phyloP scores from a whole-genome alignment of 2,797 vertebrate genomes.

The Clamator glandarius region DNA sequence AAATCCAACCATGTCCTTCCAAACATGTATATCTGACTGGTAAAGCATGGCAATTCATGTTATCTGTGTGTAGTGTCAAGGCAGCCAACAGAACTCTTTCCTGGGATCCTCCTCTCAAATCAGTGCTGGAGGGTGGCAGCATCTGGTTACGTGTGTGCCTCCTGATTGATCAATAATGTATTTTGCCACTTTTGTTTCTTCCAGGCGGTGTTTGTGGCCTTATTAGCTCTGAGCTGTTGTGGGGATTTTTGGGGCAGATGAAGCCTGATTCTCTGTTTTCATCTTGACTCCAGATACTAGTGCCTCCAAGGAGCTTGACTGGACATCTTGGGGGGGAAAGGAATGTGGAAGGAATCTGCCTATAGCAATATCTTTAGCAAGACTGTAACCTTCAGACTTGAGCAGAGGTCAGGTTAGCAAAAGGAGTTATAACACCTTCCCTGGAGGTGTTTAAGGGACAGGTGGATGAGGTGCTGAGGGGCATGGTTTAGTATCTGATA shows the following conservation, averaged over 20 bases:
- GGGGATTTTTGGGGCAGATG: neutral
- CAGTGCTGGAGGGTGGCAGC: neutral
- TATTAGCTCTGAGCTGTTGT: neutral
- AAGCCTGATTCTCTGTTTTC: neutral
- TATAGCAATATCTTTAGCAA: neutral
- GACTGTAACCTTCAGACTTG: neutral
- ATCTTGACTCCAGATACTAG: neutral
- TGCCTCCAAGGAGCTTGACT: neutral
- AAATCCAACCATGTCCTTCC: neutral
- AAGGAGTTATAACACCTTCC: neutral
- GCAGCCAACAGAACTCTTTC: neutral
- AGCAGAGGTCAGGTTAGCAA: neutral
- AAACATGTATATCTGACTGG: neutral
- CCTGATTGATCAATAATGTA: neutral
- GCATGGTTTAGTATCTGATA: too few relatives aligned
- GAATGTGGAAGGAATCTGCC: neutral
- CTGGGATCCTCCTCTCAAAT: neutral
- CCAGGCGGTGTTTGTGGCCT: neutral
- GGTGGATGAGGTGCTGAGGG: too few relatives aligned
- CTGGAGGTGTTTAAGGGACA: too few relatives aligned
- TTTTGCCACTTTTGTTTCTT: neutral
- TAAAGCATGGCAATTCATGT: neutral
- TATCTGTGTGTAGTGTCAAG: neutral
- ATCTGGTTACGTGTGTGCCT: neutral
- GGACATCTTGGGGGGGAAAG: neutral